Evolutionary conservation across 2,113 vertebrate species (phyloP).

Genomic region (Festucalex cinctus): DNA sequence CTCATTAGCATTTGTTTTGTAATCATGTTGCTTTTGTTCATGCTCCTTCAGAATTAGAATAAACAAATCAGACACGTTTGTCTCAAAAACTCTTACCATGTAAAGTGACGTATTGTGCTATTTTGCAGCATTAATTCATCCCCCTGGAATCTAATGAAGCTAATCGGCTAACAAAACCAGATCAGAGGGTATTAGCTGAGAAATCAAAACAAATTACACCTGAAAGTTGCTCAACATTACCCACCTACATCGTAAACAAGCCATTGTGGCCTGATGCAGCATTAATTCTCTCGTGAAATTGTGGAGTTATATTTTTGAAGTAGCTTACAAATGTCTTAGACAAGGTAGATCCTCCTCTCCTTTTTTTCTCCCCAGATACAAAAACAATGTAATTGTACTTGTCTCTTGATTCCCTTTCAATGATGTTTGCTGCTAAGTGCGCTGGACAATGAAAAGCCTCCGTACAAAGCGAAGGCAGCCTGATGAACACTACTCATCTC

Average conservation of each 20-base stretch:
- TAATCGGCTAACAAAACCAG: background rate
- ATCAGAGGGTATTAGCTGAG: background rate
- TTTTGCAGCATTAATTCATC: background rate
- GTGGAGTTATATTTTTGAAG: constrained; percentile 13
- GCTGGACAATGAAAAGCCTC: constrained; percentile 67
- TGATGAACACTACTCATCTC: constrained; percentile 67
- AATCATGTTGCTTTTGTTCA: background rate
- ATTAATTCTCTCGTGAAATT: background rate
- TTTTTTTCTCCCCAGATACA: constrained; percentile 11
- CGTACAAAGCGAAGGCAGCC: constrained; percentile 54
- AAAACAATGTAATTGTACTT: constrained; percentile 53
- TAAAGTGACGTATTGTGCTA: background rate
- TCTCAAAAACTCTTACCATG: background rate
- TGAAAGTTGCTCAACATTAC: background rate
- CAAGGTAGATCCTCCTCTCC: too few relatives aligned
- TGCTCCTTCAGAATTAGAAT: background rate
- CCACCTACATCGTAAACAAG: background rate
- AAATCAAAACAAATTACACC: background rate
- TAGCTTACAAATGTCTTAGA: constrained; percentile 15
- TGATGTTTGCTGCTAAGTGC: constrained; percentile 59
- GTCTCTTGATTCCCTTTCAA: constrained; percentile 53
- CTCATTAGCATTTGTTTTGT: background rate
- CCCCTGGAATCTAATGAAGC: background rate
- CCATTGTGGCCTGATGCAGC: background rate
- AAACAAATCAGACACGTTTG: background rate